phyloP scores from a whole-genome alignment of 1,140 invertebrate species.

The Planococcus citri region DNA sequence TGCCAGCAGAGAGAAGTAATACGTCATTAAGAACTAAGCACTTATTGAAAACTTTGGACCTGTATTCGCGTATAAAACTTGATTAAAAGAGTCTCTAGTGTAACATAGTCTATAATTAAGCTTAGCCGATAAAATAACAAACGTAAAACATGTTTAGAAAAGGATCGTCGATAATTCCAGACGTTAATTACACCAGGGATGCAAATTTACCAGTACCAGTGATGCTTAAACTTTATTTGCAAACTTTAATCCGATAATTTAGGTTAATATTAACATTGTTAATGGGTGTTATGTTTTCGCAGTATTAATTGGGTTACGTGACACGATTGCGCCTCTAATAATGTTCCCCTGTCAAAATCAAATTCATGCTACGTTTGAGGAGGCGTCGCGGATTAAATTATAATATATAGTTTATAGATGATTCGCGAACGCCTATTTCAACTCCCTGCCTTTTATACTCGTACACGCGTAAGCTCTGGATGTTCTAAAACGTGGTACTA shows the following conservation, averaged over 20 bases:
- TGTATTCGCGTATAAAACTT: neutral
- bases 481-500: no score
- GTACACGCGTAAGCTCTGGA: no score
- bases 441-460: no score
- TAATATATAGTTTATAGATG: no score
- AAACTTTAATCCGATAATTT: slow-evolving; percentile 4
- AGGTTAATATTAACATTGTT: slow-evolving; percentile 4
- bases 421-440: no score
- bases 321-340: neutral
- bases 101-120: neutral
- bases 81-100: neutral
- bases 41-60: neutral
- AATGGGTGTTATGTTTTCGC: neutral
- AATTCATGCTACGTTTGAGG: no score
- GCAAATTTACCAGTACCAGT: neutral
- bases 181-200: neutral
- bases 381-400: no score
- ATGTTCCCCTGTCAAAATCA: neutral
- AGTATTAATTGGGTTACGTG: neutral
- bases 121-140: neutral
- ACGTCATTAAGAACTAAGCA: neutral
- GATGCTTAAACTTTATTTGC: neutral
- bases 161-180: slow-evolving; percentile 6
- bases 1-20: no score
- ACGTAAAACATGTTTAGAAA: slow-evolving; percentile 4